These are phyloP conservation scores for Perca schrenkii DNA, from an alignment of 2,113 vertebrate species.

Conservation along the genomic window DNA sequence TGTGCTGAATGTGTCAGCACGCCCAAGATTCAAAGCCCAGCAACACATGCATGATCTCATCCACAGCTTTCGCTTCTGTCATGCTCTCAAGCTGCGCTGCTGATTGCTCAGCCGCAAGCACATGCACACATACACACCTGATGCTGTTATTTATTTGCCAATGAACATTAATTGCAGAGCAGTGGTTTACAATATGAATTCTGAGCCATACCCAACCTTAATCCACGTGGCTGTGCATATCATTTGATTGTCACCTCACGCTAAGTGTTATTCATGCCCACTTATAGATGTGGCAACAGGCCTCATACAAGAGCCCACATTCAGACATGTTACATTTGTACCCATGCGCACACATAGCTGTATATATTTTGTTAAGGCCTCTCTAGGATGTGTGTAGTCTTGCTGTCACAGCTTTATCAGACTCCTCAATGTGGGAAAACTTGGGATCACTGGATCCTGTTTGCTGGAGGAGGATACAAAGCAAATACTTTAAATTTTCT, in stretches of 20 bases:
- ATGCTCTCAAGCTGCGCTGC: conserved; percentile 39
- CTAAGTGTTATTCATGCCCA: conserved; percentile 21
- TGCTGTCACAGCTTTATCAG: not conserved
- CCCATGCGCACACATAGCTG: not conserved
- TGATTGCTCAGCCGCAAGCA: conserved; percentile 13
- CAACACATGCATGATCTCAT: conserved; percentile 55
- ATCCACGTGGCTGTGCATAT: not conserved
- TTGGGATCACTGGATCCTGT: conserved; percentile 41
- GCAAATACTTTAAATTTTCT: conserved; percentile 69
- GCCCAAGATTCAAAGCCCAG: conserved; percentile 27
- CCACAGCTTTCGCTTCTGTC: conserved; percentile 40
- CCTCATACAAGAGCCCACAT: not conserved
- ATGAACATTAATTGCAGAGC: conserved; percentile 25
- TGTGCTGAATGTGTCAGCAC: conserved; percentile 32
- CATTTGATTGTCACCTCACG: conserved; percentile 25
- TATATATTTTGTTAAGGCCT: conserved; percentile 10
- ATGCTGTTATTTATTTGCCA: conserved; percentile 48
- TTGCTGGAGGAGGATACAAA: conserved; percentile 53
- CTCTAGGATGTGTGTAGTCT: not conserved
- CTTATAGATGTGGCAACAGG: conserved; percentile 1
- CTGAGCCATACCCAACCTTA: conserved; percentile 18
- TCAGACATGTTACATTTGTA: not conserved
- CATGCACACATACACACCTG: conserved; percentile 30
- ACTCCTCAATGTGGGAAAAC: not conserved
- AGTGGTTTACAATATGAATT: conserved; percentile 41